phyloP scores from a whole-genome alignment of 2,888 invertebrate genomes.

The Drosophila mettleri region DNA sequence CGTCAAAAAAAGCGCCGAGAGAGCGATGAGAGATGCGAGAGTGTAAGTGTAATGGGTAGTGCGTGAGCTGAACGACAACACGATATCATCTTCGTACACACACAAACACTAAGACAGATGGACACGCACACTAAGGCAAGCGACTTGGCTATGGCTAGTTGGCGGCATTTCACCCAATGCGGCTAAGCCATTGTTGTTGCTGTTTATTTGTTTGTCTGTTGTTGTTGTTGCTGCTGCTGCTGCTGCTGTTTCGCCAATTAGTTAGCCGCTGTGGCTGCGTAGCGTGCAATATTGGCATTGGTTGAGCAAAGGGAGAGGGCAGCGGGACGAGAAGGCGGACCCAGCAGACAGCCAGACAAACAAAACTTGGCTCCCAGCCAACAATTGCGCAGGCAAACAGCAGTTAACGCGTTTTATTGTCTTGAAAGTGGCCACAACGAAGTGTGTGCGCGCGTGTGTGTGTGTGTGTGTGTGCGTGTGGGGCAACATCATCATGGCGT shows the following conservation, averaged over 20 bases:
- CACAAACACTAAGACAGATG: slow-evolving; percentile 22
- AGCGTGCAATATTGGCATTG: slow-evolving; percentile 66
- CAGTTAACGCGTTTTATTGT: slow-evolving; percentile 79
- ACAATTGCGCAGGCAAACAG: slow-evolving; percentile 69
- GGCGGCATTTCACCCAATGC: slow-evolving; percentile 60
- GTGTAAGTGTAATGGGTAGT: slow-evolving; percentile 63
- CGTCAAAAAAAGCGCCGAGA: slow-evolving; percentile 17
- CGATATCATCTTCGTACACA: slow-evolving; percentile 69
- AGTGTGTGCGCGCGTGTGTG: slow-evolving; percentile 10
- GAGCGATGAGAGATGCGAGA: slow-evolving; percentile 35
- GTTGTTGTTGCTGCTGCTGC: slow-evolving; percentile 6
- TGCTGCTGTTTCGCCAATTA: slow-evolving; percentile 69
- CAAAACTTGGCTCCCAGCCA: slow-evolving; percentile 50
- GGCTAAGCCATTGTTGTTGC: slow-evolving; percentile 49
- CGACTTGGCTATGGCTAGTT: slow-evolving; percentile 56
- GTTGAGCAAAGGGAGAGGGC: slow-evolving; percentile 8
- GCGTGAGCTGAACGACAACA: slow-evolving; percentile 70
- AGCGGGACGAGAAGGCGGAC: not conserved
- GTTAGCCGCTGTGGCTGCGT: slow-evolving; percentile 71
- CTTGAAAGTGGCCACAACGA: slow-evolving; percentile 56
- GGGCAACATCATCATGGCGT: slow-evolving; percentile 63
- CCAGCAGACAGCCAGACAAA: slow-evolving; percentile 27
- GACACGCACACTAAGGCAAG: slow-evolving; percentile 44
- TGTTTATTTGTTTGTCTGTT: slow-evolving; percentile 24
- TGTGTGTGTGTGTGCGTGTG: slow-evolving; percentile 32